phyloP scores from a whole-genome alignment of 37 sponge, comb jelly and placozoan species.

The Corticium candelabrum region DNA sequence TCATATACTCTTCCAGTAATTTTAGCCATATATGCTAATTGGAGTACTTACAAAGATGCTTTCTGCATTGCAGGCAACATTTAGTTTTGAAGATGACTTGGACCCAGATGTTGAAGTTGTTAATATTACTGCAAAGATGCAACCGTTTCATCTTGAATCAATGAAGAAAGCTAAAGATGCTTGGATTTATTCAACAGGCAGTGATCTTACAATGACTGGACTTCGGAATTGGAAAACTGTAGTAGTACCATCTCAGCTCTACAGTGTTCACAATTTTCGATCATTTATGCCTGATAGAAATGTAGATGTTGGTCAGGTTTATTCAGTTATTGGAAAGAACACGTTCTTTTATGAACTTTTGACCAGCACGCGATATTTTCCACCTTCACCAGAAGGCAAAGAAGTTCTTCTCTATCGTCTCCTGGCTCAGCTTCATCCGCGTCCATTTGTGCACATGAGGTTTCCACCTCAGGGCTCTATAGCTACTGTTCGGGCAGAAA shows the following conservation, averaged over 20 bases:
- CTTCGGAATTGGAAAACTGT: not conserved
- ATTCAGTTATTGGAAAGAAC: slow-evolving; percentile 22
- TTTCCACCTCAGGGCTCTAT: slow-evolving; percentile 74
- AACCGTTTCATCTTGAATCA: slow-evolving; percentile 27
- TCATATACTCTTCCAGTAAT: too few relatives aligned
- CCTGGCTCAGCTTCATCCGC: slow-evolving; percentile 62
- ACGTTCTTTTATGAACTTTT: not conserved
- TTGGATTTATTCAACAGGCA: too few relatives aligned
- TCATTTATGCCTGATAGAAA: slow-evolving; percentile 39
- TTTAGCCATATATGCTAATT: too few relatives aligned
- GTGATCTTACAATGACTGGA: too few relatives aligned
- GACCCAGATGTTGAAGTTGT: slow-evolving; percentile 21
- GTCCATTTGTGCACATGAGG: slow-evolving; percentile 48
- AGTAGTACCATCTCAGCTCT: not conserved
- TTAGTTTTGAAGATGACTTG: not conserved
- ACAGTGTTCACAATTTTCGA: slow-evolving; percentile 39
- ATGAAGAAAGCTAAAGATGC: slow-evolving; percentile 46
- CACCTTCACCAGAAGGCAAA: not conserved
- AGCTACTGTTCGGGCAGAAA: slow-evolving; percentile 62
- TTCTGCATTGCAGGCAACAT: too few relatives aligned
- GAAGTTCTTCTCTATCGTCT: slow-evolving; percentile 29
- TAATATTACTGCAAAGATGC: slow-evolving; percentile 24
- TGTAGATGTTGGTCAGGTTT: slow-evolving; percentile 32
- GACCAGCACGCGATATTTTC: not conserved
- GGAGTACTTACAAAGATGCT: too few relatives aligned